Percentiles rank a stretch among this genome's conserved stretches.
These are phyloP conservation scores for Tursiops truncatus DNA, from an alignment of 2,113 vertebrate genomes.

Conservation along the genomic window DNA sequence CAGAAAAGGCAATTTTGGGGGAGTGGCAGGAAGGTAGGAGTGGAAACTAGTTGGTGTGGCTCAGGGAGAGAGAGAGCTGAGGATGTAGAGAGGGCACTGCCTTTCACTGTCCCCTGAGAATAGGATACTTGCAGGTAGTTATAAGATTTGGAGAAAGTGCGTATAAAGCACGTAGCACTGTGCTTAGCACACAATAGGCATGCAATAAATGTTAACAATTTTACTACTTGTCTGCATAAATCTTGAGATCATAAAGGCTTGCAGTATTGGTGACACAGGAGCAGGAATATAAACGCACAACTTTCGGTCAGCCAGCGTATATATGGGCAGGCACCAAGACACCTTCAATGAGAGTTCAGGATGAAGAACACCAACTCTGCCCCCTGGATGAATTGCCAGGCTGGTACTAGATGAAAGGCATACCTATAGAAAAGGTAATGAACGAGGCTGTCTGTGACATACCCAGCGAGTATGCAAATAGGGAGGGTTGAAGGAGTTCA, in stretches of 20 bases:
- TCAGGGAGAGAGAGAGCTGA: neutral
- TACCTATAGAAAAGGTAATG: neutral
- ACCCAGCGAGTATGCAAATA: fast-evolving
- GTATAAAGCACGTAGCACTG: neutral
- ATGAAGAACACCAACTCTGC: neutral
- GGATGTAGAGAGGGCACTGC: neutral
- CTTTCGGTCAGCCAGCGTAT: neutral
- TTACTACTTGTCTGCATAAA: neutral
- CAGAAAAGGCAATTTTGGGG: neutral
- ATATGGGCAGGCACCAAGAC: no score
- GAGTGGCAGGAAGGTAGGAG: no score
- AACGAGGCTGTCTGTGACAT: neutral
- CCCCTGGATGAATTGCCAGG: neutral
- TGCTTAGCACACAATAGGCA: neutral
- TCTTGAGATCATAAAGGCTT: neutral
- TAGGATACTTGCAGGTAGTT: neutral
- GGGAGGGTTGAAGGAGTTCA: neutral
- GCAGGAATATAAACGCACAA: neutral
- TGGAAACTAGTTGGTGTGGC: neutral
- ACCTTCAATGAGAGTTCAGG: neutral
- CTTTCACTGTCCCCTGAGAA: neutral
- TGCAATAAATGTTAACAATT: neutral
- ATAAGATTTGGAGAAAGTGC: neutral
- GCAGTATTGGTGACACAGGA: neutral
- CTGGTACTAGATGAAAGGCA: neutral